A percentile compares a stretch with the other conserved stretches of the same genome.
Conservation (phyloP, 2,113 vertebrate genomes). For the mouse (Mus musculus) region GRCm39 chr5:116649001-116649500, state of each 20-base stretch:
- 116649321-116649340: neutral
- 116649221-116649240: neutral
- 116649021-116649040: no score
- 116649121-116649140: neutral
- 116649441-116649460: neutral
- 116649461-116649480: neutral
- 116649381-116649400: conserved; percentile 50
- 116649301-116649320: neutral
- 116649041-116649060: no score
- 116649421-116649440: neutral
- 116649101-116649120: neutral
- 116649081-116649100: neutral
- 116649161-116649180: neutral
- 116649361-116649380: neutral
- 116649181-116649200: neutral
- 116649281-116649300: neutral
- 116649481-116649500: neutral
- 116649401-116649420: conserved; percentile 10
- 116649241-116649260: neutral
- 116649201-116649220: neutral
- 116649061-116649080: neutral
- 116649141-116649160: neutral
- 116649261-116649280: neutral
- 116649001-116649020: no score
- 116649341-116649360: neutral